These are phyloP conservation scores for Calameuta pallipes DNA, from an alignment of 2,888 invertebrate species.

Conservation along the genomic window DNA sequence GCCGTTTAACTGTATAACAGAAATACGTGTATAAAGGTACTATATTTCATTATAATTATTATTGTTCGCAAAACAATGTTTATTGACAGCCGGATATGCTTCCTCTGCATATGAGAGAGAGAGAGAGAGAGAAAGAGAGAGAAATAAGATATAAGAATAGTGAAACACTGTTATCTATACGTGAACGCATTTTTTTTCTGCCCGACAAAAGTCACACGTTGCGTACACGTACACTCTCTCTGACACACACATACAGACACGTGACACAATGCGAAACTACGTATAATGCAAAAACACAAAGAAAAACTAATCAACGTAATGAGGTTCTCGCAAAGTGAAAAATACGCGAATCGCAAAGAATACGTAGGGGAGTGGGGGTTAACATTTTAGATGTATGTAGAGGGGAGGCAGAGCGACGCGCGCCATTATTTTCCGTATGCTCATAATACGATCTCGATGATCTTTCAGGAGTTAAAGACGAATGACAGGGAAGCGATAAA, in stretches of 20 bases:
- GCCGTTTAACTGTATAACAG: neutral
- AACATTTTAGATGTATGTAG: neutral
- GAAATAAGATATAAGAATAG: neutral
- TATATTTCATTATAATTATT: neutral
- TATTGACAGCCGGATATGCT: neutral
- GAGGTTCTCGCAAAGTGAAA: neutral
- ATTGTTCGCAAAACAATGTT: neutral
- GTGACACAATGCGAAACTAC: neutral
- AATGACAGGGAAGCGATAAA: neutral
- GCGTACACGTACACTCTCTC: neutral
- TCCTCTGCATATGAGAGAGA: conserved; percentile 17
- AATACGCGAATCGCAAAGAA: neutral
- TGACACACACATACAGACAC: neutral
- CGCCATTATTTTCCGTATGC: neutral
- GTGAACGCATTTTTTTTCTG: neutral
- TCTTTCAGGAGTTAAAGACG: neutral
- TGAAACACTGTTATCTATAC: neutral
- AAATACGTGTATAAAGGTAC: neutral
- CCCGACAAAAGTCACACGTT: neutral
- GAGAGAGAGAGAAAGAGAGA: conserved; percentile 19
- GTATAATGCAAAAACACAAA: neutral
- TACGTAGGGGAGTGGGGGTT: neutral
- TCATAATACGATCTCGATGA: neutral
- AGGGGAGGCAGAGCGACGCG: neutral
- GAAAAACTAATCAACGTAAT: neutral